phyloP scores from a whole-genome alignment of 1,140 invertebrate genomes.

The Drosophila pectinifera region DNA sequence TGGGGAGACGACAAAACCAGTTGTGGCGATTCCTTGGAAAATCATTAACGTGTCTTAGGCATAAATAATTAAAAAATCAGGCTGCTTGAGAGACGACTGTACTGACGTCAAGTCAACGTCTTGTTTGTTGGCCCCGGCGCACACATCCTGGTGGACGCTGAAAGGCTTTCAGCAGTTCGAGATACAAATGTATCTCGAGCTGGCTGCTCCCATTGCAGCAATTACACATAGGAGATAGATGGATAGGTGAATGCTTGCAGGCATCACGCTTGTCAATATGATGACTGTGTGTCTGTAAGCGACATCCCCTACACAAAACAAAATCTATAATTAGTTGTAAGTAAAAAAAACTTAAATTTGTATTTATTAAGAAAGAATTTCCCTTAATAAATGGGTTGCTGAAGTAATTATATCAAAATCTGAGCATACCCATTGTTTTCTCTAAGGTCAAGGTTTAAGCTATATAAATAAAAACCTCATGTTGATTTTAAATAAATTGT shows the following conservation, averaged over 20 bases:
- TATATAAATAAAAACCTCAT: no score
- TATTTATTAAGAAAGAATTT: no score
- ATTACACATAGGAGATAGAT: constrained; percentile 57
- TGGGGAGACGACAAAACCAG: constrained; percentile 37
- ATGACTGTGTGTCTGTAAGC: constrained; percentile 41
- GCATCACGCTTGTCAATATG: constrained; percentile 73
- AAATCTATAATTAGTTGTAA: background rate
- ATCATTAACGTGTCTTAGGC: constrained; percentile 81
- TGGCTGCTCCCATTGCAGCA: constrained; percentile 53
- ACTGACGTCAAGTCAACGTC: constrained; percentile 36
- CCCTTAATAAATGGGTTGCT: no score
- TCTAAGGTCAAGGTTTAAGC: no score
- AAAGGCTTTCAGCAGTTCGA: constrained; percentile 41
- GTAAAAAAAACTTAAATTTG: no score
- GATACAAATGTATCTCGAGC: constrained; percentile 42
- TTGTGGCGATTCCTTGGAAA: constrained; percentile 66
- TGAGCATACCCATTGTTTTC: no score
- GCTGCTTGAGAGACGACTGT: constrained; percentile 42
- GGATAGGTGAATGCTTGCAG: constrained; percentile 38
- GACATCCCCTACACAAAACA: constrained; percentile 35
- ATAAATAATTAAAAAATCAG: constrained; percentile 79
- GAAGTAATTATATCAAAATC: no score
- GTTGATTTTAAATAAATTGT: no score
- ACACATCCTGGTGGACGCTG: constrained; percentile 64
- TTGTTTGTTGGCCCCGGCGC: constrained; percentile 46